Percentiles rank a stretch among this genome's conserved stretches.
Evolutionary conservation across 2,888 invertebrate species (phyloP).

Genomic region (Hoplodrina ambigua): DNA sequence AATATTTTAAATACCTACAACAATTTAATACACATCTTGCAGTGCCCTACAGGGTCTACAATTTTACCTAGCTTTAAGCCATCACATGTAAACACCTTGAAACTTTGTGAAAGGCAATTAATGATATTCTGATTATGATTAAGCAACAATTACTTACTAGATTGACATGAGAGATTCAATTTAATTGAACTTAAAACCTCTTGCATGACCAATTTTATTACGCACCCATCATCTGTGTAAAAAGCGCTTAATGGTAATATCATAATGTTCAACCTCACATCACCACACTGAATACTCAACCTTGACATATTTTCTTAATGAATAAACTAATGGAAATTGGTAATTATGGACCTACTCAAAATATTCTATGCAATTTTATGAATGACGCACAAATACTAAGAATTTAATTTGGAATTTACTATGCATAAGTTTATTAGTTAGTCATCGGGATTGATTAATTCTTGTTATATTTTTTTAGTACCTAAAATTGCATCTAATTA

Average conservation of each 20-base stretch:
- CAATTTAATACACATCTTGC: too few species aligned
- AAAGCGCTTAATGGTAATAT: slow-evolving; percentile 1
- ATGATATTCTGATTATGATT: too few species aligned
- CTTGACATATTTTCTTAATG: slow-evolving; percentile 48
- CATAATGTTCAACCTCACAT: slow-evolving; percentile 2
- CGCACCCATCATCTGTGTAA: background rate
- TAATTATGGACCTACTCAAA: slow-evolving; percentile 18
- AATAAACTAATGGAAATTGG: slow-evolving; percentile 38
- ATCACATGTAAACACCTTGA: too few species aligned
- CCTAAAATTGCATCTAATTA: slow-evolving; percentile 8
- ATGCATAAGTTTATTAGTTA: background rate
- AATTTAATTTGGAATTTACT: slow-evolving; percentile 12
- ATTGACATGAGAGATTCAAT: too few species aligned
- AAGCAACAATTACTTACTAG: too few species aligned
- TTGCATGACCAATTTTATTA: background rate
- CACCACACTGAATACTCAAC: slow-evolving; percentile 6
- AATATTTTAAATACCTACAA: too few species aligned
- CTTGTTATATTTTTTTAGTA: background rate
- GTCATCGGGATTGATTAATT: slow-evolving; percentile 14
- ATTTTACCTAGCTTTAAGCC: too few species aligned
- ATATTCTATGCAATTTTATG: slow-evolving; percentile 27
- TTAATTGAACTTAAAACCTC: background rate
- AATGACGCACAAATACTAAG: slow-evolving; percentile 30
- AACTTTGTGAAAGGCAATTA: too few species aligned
- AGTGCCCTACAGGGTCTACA: too few species aligned